These are phyloP conservation scores for Ricordea florida DNA, from an alignment of 92 coral and sea anemone species.

Conservation along the genomic window DNA sequence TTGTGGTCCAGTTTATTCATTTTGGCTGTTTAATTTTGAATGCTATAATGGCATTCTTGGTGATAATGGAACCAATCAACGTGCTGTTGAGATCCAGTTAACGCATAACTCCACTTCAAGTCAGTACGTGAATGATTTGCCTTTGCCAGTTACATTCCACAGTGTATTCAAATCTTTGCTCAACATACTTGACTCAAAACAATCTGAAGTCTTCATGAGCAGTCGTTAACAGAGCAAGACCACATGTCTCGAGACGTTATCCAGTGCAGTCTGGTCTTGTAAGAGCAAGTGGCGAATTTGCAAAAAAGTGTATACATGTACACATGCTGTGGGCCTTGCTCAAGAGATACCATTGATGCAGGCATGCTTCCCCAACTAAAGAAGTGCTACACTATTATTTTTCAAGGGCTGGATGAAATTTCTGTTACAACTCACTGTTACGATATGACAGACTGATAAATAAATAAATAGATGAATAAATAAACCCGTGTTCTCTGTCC, in stretches of 20 bases:
- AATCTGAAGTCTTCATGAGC: too few relatives aligned
- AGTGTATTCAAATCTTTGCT: too few relatives aligned
- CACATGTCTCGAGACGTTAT: neutral
- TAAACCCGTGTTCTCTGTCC: too few relatives aligned
- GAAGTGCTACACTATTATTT: neutral
- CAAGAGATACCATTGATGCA: neutral
- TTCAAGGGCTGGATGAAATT: too few relatives aligned
- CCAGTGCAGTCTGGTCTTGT: neutral
- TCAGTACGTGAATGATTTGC: neutral
- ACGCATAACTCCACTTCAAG: too few relatives aligned
- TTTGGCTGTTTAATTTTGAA: constrained; percentile 58
- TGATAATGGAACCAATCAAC: constrained; percentile 33
- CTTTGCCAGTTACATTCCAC: too few relatives aligned
- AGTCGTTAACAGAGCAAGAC: too few relatives aligned
- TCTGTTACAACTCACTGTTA: too few relatives aligned
- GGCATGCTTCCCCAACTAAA: neutral
- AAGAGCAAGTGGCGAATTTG: neutral
- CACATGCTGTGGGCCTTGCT: constrained; percentile 3
- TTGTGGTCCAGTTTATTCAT: constrained; percentile 52
- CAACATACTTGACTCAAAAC: too few relatives aligned
- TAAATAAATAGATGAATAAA: too few relatives aligned
- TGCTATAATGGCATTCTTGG: constrained; percentile 56
- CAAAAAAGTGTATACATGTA: too few relatives aligned
- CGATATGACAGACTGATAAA: too few relatives aligned
- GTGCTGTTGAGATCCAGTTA: constrained; percentile 23